Evolutionary conservation across 2,888 invertebrate genomes (phyloP), one percentile per base, ranked within the genome.

Genomic region (Apamea sordens): DNA sequence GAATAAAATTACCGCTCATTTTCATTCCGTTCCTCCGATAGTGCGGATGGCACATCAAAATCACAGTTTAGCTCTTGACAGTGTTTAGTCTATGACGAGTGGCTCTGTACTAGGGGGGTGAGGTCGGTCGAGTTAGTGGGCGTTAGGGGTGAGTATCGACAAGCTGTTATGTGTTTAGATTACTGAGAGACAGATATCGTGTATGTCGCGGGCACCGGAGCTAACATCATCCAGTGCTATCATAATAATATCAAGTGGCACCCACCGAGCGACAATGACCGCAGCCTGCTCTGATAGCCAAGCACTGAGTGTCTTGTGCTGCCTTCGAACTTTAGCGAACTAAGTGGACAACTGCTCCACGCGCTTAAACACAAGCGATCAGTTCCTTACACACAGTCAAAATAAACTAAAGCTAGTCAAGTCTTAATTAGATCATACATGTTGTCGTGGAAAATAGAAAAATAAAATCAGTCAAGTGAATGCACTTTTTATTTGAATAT

Each of bases 1-100:
- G 94, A 96, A 96, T 94, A 95, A 94, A 94, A 93, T 96, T 96
- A 96, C 96, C 96, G 96, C 94, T 94, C 89, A 90, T 92, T 93
- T 92, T 92, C 91, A 91, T 92, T 95, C 95, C 93, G 94, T 91
- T 93, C 95, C 94, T 94, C 95, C 94, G 94, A 93, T 90, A 85
- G 95, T 94, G 95, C 95, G 95, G 94, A 93, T 94, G 95, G 95
- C 94, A 94, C 95, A 92, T 94, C 93, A 92, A 93, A 93, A 94
- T 92, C 94, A 93, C 95, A 92, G 91, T 94, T 93, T 91, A 91
- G 91, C 90, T 94, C 92, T 94, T 92, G 93, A 89, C 90, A 92
- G 91, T 93, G 92, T 90, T 87, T 85, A 83, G 89, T 84, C 90
- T 92, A 90, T 88, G 87, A 87, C 86, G 88, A 82, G 83, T 78